Base-by-base conservation (phyloP, 2,888 invertebrate species). In the Protodeltote pygarga region DNA sequence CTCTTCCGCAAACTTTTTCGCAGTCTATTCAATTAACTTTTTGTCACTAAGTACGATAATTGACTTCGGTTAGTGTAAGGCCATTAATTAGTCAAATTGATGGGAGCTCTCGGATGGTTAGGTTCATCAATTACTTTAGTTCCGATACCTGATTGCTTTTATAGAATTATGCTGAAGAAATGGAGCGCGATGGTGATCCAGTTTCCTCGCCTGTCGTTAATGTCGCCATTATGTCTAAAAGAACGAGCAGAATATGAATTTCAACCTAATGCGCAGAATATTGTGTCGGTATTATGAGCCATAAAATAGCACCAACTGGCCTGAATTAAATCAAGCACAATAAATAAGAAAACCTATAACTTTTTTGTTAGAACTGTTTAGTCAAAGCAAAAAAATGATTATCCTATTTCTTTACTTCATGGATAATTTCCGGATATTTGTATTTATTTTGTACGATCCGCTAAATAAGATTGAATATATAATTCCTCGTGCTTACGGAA, bases 1-100 rank as follows among this genome's bases (percentile, higher is more conserved):
- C 34, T 45, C 53, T 71, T 71, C 67, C 67, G 66, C 25, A 9
- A 58, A 51, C 23, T 58, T 70, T 61, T 68, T 69, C 58, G 55
- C 47, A 38, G 20, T 21, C 49, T 44, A 28, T 47, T 50, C 50
- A 62, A 66, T 70, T 50, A 66, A 50, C 16, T 67, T 62, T 67
- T 70, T 67, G 47, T 48, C 50, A 31, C 20, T 20, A 48, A 42
- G 25, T 42, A 23, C 31, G 11, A 33, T 62, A 65, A 61, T 65
- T 60, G 53, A 50, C 33, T 51, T 41, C 20, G 34, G 41, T 60
- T 60, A 47, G 45, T 51, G 48, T 59, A 54, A 54, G 52, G 50
- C 51, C 59, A 47, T 52, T 64, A 69, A 65, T 73, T 58, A 63
- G 34, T 25, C 15, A 38, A 29, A 31, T 51, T 48, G 33, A 55